Conservation (phyloP, 2,797 vertebrate species). For the Enteromius fasciolatus region DNA sequence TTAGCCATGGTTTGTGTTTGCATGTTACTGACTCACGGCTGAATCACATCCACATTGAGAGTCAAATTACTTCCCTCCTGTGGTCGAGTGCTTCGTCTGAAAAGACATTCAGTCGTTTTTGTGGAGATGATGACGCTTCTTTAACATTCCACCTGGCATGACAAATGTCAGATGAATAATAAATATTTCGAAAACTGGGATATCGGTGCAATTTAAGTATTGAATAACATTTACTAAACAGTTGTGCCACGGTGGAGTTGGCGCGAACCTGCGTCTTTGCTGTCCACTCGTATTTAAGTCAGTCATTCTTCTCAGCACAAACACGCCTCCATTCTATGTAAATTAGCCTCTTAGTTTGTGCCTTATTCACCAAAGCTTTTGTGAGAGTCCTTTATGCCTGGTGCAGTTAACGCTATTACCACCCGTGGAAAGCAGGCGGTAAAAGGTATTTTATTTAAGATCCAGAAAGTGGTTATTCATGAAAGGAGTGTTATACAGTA, state of each 20-base stretch:
- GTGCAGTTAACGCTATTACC: neutral
- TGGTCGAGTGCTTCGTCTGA: slow-evolving; percentile 27
- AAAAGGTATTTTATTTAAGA: neutral
- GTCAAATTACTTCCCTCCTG: slow-evolving; percentile 29
- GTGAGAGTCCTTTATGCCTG: neutral
- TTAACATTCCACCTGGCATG: neutral
- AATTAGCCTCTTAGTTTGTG: neutral
- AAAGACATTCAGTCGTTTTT: slow-evolving; percentile 10
- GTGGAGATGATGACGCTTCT: neutral
- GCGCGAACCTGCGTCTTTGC: neutral
- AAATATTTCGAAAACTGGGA: neutral
- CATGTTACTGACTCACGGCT: slow-evolving; percentile 44
- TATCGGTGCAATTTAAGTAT: neutral
- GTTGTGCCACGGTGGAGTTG: neutral
- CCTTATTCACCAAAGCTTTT: neutral
- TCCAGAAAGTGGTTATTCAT: neutral
- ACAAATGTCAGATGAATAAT: slow-evolving; percentile 19
- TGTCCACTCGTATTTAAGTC: neutral
- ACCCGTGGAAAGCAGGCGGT: neutral
- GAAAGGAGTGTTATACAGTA: neutral
- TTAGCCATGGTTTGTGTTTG: slow-evolving; percentile 22
- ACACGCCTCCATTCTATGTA: slow-evolving; percentile 5
- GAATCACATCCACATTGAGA: slow-evolving; percentile 31
- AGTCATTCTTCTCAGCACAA: neutral
- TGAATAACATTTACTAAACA: neutral